These are phyloP conservation scores for Sebastes dallii DNA, from an alignment of 2,797 vertebrate genomes.

Conservation along the genomic window DNA sequence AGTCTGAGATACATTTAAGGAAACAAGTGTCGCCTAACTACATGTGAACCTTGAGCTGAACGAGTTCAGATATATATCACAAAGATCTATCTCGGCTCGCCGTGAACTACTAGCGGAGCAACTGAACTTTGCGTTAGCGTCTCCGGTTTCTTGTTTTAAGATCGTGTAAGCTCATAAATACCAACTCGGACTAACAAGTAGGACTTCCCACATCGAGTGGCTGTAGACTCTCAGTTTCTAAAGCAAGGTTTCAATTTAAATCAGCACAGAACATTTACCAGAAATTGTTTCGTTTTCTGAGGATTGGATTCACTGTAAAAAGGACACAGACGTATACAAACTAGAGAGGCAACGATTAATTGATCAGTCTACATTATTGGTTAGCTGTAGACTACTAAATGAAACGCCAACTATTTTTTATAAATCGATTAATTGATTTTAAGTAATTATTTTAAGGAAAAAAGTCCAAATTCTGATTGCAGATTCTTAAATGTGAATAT, in stretches of 20 bases:
- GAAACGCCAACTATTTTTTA: too few relatives aligned
- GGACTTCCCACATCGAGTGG: not conserved
- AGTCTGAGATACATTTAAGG: not conserved
- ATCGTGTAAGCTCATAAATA: not conserved
- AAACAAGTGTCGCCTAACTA: constrained; percentile 7
- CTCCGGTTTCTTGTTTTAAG: not conserved
- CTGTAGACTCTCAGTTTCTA: not conserved
- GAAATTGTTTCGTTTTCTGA: not conserved
- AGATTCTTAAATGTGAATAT: too few relatives aligned
- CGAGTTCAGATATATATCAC: not conserved
- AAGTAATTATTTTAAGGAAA: too few relatives aligned
- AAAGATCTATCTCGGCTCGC: not conserved
- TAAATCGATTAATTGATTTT: too few relatives aligned
- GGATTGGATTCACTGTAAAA: not conserved
- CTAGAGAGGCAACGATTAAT: too few relatives aligned
- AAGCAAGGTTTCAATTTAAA: not conserved
- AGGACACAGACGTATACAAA: not conserved
- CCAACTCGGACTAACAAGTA: not conserved
- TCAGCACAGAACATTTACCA: not conserved
- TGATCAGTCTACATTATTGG: too few relatives aligned
- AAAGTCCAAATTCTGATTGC: too few relatives aligned
- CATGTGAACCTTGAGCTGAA: not conserved
- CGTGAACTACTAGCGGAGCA: not conserved
- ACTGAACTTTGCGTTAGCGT: not conserved
- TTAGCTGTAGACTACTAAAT: too few relatives aligned